Base-by-base conservation (phyloP, 2,888 invertebrate genomes). In the Mongoloraphidia duomilia region DNA sequence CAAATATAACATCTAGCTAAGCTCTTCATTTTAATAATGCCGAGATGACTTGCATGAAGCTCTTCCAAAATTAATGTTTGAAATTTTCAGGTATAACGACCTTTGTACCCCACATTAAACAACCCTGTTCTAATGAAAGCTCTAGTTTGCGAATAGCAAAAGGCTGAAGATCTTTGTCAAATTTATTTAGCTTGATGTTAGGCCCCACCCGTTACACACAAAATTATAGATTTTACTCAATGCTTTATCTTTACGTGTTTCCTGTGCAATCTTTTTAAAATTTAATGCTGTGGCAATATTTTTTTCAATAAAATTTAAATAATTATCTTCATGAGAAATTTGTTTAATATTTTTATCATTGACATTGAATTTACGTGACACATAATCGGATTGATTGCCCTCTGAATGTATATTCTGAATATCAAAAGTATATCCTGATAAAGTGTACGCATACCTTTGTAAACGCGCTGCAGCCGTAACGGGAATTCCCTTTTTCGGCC, bases 381-480 rank as follows among this genome's bases (percentile, higher is more conserved):
- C 54, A 49, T 52, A 56, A 49, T 56, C 55, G 10, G 53, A 54
- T 10, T 52, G 38, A 40, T 56, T 55, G 2, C 17, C 1, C 8
- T 48, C 17, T 10, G 52, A 54, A 14, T 50, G 54, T 8, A 55
- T 39, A 26, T 52, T n/a, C 33, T 53, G 36, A 17, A 55, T 49
- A 9, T 50, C 41, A 51, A 50, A 59, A 38, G 53, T 46, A 39
- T 58, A 59, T 39, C 50, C 51, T 11, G 48, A 44, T 10, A 59
- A 41, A 8, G 56, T 55, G 3, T 57, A 37, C n/a, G 53, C 50
- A 56, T 54, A 59, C 9, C 57, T 41, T 35, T 55, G 55, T 34
- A 58, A 26, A 9, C 57, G 33, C 44, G 53, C 45, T 9, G 57
- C 56, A 5, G 55, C 53, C 44, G 55, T 46, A n/a, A 44, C n/a